Evolutionary conservation across 2,113 vertebrate species (phyloP).

Genomic region (Steatornis caripensis): DNA sequence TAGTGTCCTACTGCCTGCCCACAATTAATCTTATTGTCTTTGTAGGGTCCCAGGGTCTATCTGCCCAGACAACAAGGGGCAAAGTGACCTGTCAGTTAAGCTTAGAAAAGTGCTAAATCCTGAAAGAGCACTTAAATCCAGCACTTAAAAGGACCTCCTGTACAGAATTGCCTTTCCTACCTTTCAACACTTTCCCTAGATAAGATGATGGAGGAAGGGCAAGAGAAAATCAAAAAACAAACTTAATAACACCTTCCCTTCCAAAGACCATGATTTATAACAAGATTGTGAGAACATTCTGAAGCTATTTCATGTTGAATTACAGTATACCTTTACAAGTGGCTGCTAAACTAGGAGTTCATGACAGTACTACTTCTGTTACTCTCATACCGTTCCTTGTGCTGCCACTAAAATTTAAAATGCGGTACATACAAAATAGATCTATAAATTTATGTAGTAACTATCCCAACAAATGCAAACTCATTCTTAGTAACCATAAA

Average conservation of each 20-base stretch:
- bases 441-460: conserved; percentile 85
- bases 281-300: conserved; percentile 76
- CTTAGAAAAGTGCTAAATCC: conserved; percentile 45
- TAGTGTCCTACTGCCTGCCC: conserved; percentile 1
- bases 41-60: conserved; percentile 33
- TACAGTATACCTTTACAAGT: conserved; percentile 78
- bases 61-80: conserved; percentile 42
- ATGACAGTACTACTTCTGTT: conserved; percentile 64
- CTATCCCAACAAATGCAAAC: conserved; percentile 84
- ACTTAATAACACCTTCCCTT: conserved; percentile 79
- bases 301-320: conserved; percentile 84
- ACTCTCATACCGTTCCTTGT: conserved; percentile 66
- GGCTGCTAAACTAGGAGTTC: conserved; percentile 71
- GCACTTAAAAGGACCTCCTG: conserved; percentile 62
- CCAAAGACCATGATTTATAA: conserved; percentile 77
- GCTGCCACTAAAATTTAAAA: conserved; percentile 81
- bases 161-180: conserved; percentile 71
- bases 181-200: conserved; percentile 65
- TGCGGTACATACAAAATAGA: conserved; percentile 79
- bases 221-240: conserved; percentile 74
- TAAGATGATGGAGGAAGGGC: conserved; percentile 75
- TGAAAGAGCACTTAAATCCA: conserved; percentile 66
- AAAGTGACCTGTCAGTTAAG: conserved; percentile 65
- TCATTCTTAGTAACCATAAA: conserved; percentile 85
- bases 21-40: conserved; percentile 45